phyloP scores from a whole-genome alignment of 2,113 vertebrate species.

The Choloepus hoffmanni region DNA sequence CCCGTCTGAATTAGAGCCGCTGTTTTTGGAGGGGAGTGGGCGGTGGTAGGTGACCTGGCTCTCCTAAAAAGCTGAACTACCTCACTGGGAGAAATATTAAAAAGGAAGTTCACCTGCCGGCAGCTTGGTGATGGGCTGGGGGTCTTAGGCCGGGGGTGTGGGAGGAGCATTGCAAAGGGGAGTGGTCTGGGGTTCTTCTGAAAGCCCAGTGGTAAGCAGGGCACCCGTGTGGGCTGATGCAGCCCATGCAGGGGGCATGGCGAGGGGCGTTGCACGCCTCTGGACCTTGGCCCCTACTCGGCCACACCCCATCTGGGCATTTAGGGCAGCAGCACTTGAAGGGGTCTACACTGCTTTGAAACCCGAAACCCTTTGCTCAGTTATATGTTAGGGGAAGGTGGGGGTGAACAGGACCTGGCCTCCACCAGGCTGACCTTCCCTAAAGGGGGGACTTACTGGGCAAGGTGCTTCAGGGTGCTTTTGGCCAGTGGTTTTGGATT shows the following conservation, averaged over 20 bases:
- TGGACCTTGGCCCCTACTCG: neutral
- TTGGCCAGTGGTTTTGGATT: neutral
- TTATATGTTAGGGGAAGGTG: no score
- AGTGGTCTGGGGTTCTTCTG: neutral
- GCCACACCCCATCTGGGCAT: neutral
- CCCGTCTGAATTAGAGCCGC: neutral
- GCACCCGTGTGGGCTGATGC: fast-evolving
- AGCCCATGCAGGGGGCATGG: neutral
- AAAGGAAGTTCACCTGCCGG: neutral
- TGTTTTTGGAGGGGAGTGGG: neutral
- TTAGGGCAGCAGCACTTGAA: neutral
- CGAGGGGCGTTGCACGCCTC: fast-evolving
- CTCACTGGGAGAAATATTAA: neutral
- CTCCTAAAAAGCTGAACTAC: neutral
- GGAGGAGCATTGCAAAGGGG: neutral
- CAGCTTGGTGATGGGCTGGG: neutral
- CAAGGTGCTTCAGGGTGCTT: fast-evolving
- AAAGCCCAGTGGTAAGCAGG: neutral
- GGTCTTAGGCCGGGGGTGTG: neutral
- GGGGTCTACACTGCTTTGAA: neutral
- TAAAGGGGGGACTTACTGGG: fast-evolving
- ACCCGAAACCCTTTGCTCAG: fast-evolving
- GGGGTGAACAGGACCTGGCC: fast-evolving
- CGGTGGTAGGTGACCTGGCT: neutral
- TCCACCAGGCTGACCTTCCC: neutral